Evolutionary conservation across 2,797 vertebrate species (phyloP), one percentile per base, ranked within the genome.

Genomic region (Avahi laniger): DNA sequence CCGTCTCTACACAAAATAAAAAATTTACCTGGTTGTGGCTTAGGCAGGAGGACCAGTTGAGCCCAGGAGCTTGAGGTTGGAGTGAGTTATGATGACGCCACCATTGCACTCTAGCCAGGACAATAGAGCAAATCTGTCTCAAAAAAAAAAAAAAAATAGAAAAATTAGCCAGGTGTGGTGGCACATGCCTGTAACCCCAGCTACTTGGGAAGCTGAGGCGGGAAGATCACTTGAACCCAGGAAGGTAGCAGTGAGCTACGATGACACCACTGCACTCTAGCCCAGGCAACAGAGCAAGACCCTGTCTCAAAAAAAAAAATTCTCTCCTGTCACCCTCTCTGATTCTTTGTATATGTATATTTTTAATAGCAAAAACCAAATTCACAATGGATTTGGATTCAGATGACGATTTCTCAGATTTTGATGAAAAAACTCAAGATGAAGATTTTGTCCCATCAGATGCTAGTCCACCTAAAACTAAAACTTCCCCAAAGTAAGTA

Each of bases 341-440:
- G 63, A 89, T 76, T 91, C 28, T 91, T 94, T 93, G 26, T 41
- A 15, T 80, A 14, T 79, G 22, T 93, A 9, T 96, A 4, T 95
- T 94, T 97, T 91, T 95, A 75, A 91, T 92, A 99, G 99, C 98
- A 97, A 99, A 98, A 98, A 92, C 73, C 72, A 98, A 98, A 93
- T 91, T 94, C 87, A 43, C 97, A 0, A 4, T 98, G 84, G 93
- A 97, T 96, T 98, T 98, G 0, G 98, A 98, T 96, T 99, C 98
- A 0, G 98, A 98, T 28, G 67, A 87, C 4, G 89, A 97, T 81
- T 35, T 88, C 76, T 98, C 97, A 67, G 96, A 94, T 90, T 96
- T 92, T 33, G 97, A 97, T 83, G 97, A 83, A 97, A 84, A 96
- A 17, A 5, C 24, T 72, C 87, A 98, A 63, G 98, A 97, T 43